Conservation (phyloP, 2,888 invertebrate species). For the Melolontha melolontha region DNA sequence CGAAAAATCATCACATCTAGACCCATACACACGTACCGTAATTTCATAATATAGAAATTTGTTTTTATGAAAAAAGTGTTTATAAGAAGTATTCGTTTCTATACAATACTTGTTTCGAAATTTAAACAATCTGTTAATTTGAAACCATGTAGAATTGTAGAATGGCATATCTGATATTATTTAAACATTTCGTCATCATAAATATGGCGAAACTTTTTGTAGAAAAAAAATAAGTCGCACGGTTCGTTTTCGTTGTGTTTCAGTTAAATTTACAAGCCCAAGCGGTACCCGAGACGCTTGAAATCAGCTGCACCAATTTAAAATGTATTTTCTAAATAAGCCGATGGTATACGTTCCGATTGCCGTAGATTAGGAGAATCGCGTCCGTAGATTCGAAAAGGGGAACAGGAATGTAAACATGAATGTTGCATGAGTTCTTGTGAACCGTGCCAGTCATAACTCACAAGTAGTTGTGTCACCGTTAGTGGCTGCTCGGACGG, state of each 20-base stretch:
- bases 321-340: constrained; percentile 49
- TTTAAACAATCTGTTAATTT: too few species aligned
- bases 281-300: constrained; percentile 24
- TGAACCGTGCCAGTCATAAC: constrained; percentile 53
- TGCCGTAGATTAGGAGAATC: constrained; percentile 52
- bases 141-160: too few species aligned
- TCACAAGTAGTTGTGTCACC: constrained; percentile 52
- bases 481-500: constrained; percentile 45
- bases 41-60: too few species aligned
- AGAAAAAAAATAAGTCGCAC: constrained; percentile 19
- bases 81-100: too few species aligned
- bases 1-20: too few species aligned
- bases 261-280: constrained; percentile 32
- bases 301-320: constrained; percentile 42
- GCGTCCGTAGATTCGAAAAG: constrained; percentile 49
- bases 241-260: constrained; percentile 24
- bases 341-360: constrained; percentile 46
- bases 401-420: constrained; percentile 52
- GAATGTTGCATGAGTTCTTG: constrained; percentile 54
- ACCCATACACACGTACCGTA: too few species aligned
- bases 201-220: constrained; percentile 9
- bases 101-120: too few species aligned
- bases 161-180: not conserved
- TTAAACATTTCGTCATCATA: constrained; percentile 20
- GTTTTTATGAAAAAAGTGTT: too few species aligned